Evolutionary conservation across 2,797 vertebrate genomes (phyloP).

Genomic region (Tachyglossus aculeatus): DNA sequence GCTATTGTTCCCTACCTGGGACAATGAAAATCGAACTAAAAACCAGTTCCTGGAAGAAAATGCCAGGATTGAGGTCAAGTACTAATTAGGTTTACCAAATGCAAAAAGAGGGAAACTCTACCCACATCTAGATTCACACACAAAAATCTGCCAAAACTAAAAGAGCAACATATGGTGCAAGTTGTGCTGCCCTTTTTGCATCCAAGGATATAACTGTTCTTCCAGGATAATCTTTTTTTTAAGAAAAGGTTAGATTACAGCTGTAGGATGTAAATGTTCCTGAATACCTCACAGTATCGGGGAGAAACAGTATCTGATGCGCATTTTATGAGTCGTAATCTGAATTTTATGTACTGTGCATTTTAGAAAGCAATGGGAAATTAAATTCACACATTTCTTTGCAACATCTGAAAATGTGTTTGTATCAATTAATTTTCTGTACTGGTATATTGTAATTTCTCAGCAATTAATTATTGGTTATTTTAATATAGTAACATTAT

Average conservation of each 20-base stretch:
- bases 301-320: conserved; percentile 1
- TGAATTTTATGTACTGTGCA: conserved; percentile 47
- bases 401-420: conserved; percentile 38
- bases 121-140: not conserved
- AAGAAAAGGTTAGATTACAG: not conserved
- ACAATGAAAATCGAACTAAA: too few species aligned
- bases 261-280: not conserved
- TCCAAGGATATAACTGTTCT: not conserved
- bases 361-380: conserved; percentile 40
- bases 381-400: conserved; percentile 59
- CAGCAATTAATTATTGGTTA: too few species aligned
- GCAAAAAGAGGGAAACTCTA: not conserved
- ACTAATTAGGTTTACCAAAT: not conserved
- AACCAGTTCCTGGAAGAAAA: too few species aligned
- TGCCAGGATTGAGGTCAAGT: not conserved
- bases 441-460: conserved; percentile 34
- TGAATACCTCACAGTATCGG: not conserved
- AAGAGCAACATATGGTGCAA: not conserved
- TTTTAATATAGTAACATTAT: too few species aligned
- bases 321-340: conserved; percentile 37
- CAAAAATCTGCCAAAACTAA: not conserved
- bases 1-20: too few species aligned
- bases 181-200: not conserved
- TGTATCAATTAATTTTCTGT: conserved; percentile 41
- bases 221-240: not conserved